Conservation (phyloP, 2,888 invertebrate genomes). For the Chalcosyrphus nemorum region DNA sequence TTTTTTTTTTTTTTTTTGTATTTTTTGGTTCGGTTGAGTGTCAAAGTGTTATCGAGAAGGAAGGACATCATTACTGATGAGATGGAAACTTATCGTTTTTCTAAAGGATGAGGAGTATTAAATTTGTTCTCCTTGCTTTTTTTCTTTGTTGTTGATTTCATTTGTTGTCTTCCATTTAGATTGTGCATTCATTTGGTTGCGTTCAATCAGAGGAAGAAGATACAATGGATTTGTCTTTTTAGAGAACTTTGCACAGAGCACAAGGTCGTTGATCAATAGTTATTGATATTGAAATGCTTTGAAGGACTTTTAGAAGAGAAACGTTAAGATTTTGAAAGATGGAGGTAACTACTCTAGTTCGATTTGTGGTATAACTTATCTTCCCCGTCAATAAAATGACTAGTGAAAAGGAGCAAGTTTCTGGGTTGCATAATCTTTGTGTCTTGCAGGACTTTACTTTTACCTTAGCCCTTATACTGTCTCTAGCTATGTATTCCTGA, state of each 20-base stretch:
- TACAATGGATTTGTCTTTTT: not conserved
- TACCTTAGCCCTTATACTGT: too few relatives aligned
- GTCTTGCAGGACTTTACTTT: too few relatives aligned
- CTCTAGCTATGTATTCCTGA: too few relatives aligned
- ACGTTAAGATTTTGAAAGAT: not conserved
- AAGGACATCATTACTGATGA: conserved; percentile 67
- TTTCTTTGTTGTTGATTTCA: not conserved
- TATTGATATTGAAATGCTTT: not conserved
- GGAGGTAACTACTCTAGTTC: not conserved
- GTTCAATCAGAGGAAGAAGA: conserved; percentile 1
- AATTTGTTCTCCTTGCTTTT: too few relatives aligned
- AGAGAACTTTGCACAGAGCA: not conserved
- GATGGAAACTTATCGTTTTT: conserved; percentile 42
- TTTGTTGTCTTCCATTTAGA: conserved; percentile 30
- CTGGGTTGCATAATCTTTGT: too few relatives aligned
- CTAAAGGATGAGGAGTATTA: conserved; percentile 21
- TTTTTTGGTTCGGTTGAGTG: conserved; percentile 43
- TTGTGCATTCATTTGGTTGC: conserved; percentile 13
- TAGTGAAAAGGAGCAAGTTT: too few relatives aligned
- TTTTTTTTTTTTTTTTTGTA: conserved; percentile 25
- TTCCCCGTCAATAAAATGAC: too few relatives aligned
- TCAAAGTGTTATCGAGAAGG: conserved; percentile 66
- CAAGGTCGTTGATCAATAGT: not conserved
- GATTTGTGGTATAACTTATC: too few relatives aligned
- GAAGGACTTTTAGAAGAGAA: not conserved